These are phyloP conservation scores for Leuciscus waleckii DNA, from an alignment of 2,797 vertebrate species.

Conservation along the genomic window DNA sequence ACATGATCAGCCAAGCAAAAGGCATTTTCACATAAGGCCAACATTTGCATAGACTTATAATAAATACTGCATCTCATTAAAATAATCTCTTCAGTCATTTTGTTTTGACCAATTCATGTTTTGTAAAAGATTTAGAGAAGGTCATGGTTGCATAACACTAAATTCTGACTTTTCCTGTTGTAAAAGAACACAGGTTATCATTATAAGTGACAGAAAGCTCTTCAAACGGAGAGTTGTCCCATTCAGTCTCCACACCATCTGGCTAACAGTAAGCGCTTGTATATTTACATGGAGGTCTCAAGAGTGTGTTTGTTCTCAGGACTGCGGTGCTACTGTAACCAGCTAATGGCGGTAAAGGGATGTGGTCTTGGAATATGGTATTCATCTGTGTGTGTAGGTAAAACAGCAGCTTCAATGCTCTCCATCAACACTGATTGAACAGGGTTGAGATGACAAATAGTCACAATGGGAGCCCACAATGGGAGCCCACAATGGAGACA, in stretches of 20 bases:
- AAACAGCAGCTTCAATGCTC: not conserved
- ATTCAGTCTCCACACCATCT: conserved; percentile 39
- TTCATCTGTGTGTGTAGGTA: conserved; percentile 23
- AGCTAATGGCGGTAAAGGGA: conserved; percentile 55
- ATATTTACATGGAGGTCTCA: conserved; percentile 30
- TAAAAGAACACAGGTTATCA: not conserved
- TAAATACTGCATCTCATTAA: not conserved
- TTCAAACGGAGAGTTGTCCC: not conserved
- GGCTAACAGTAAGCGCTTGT: conserved; percentile 37
- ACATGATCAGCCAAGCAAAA: conserved; percentile 2
- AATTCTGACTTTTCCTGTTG: not conserved
- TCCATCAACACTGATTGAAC: not conserved
- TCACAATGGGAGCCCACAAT: not conserved
- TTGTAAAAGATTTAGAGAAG: not conserved
- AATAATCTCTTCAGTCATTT: not conserved
- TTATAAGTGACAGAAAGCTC: not conserved
- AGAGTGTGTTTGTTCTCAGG: conserved; percentile 48
- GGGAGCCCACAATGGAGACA: not conserved
- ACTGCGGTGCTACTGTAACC: conserved; percentile 53
- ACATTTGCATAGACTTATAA: conserved; percentile 21
- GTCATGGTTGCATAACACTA: not conserved
- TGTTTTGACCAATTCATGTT: not conserved
- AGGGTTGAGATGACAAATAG: not conserved
- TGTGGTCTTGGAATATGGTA: conserved; percentile 39
- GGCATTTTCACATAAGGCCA: not conserved